These are phyloP conservation scores for Glossophaga mutica DNA, from an alignment of 2,797 vertebrate species.

Conservation along the genomic window DNA sequence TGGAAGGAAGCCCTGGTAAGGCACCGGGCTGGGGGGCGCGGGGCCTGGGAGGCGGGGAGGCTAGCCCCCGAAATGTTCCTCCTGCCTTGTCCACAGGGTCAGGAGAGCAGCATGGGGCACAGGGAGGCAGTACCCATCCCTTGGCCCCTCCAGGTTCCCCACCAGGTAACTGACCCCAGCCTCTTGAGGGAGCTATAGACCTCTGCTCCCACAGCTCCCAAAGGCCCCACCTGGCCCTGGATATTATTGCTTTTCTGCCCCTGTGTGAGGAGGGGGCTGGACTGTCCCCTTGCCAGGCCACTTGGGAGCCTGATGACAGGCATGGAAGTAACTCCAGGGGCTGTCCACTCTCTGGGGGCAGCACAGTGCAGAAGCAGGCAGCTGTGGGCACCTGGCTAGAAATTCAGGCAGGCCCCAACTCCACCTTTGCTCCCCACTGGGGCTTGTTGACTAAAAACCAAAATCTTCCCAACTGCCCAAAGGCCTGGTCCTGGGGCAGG, in stretches of 20 bases:
- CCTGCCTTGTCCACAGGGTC: conserved; percentile 7
- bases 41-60: not conserved
- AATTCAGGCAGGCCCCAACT: not conserved
- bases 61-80: not conserved
- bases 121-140: not conserved
- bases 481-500: not conserved
- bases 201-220: not conserved
- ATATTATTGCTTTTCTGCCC: conserved; percentile 57
- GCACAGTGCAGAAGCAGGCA: not conserved
- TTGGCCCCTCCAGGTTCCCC: not conserved
- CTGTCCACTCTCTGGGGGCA: not conserved
- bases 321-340: not conserved
- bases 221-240: not conserved
- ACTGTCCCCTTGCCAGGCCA: not conserved
- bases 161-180: not conserved
- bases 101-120: not conserved
- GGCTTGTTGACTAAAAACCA: not conserved
- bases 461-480: not conserved
- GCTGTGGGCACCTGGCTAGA: accelerated
- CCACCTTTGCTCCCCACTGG: not conserved
- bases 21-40: conserved; percentile 31
- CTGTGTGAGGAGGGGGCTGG: not conserved
- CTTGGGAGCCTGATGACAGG: not conserved
- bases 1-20: conserved; percentile 59
- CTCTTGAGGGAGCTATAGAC: not conserved